Base-by-base conservation (phyloP, 2,888 invertebrate species). In the Melinaea marsaeus region DNA sequence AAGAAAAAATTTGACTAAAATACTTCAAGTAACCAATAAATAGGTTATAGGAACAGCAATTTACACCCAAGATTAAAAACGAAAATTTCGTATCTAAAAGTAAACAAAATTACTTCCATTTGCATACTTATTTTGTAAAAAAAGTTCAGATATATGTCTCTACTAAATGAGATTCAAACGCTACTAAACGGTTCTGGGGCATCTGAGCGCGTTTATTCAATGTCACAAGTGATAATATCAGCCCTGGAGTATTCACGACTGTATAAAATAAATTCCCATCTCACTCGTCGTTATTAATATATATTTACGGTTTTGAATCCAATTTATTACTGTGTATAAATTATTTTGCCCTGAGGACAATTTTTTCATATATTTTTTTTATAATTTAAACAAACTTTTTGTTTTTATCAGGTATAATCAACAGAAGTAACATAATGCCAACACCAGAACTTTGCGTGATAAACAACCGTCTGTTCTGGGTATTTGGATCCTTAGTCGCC, bases 401-500 rank as follows among this genome's bases (percentile, higher is more conserved):
- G 57, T 69, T 70, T 34, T 57, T 62, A 42, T 0, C 88, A 96
- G 96, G 96, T 74, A 91, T 95, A 65, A 93, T 94, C 72, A 95
- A 96, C 82, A 92, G 93, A 60, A 89, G 90, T 67, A 96, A 96
- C 84, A 95, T 96, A 74, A 96, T 96, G 95, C 96, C 96, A 5
- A 92, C 94, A 60, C 93, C 94, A 55, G 92, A 93, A 54, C 85
- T 92, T 63, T 96, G 96, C 83, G 95, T 95, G 66, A 96, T 96
- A 82, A 96, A 96, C 91, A 96, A 96, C 84, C 90, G 95, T 3
- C 92, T 95, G 37, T 96, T 96, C 86, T 96, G 96, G 92, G 95
- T 97, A 60, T 96, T 97, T 83, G 98, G 98, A 32, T 98, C 98
- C 0, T 88, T 98, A 78, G 95, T 97, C 63, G 97, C 98, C 46